Evolutionary conservation across 1,140 invertebrate genomes (phyloP), one percentile per base, ranked within the genome.

Genomic region (Drosophila quadrilineata): DNA sequence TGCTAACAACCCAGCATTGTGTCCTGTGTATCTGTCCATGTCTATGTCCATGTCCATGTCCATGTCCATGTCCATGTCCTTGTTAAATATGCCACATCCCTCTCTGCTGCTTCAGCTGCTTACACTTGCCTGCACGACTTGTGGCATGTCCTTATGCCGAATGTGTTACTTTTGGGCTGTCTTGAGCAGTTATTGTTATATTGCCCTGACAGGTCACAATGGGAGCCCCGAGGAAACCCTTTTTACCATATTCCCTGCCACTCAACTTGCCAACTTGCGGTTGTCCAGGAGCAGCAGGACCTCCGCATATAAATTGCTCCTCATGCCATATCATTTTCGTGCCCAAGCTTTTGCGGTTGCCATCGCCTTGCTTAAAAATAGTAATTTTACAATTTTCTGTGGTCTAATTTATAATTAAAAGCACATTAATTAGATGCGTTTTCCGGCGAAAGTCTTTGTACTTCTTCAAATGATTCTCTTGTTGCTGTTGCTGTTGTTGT

Each of bases 141-240:
- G n/a, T n/a, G n/a, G 56, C 35, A 16, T 66, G 48, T 63, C 65
- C 49, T 68, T 48, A 31, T 54, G 57, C 19, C 38, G 56, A 64
- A 84, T 79, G 79, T 84, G 79, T 84, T 84, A 84, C 79, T 84
- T 84, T 84, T 84, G 79, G 79, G 74, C 74, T 86, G 79, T 84
- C 79, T 84, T 84, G 79, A 84, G 79, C 71, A 85, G 80, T 84
- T 84, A 86, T 85, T 79, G 79, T 85, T 85, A 63, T 56, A 73
- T 71, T 73, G 68, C 43, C 45, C 40, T 74, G 74, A 85, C 79
- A 72, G 67, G 79, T 79, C 74, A 60, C 79, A 71, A 41, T 69
- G 63, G 52, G 48, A 28, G 26, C n/a, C 14, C 17, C 33, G 56
- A 57, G 38, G 28, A 26, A 40, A 53, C 77, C 71, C 59, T 57